Base-by-base conservation (phyloP, 2,113 vertebrate genomes). In the Gallinago jamesoni region DNA sequence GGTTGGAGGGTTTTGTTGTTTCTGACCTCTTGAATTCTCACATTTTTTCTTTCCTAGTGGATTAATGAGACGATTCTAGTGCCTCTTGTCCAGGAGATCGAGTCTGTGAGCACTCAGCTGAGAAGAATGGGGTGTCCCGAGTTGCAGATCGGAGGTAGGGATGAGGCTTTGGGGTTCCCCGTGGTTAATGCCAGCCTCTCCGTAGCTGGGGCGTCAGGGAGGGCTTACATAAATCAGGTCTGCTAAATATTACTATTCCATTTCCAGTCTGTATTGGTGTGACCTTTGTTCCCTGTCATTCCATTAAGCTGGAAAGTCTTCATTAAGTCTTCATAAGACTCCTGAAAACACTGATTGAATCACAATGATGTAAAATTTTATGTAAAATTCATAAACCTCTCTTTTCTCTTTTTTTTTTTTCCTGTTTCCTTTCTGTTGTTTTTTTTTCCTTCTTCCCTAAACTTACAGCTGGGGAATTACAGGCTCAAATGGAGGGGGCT, bases 31-130 rank as follows among this genome's bases (percentile, higher is more conserved):
- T 41, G 35, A 43, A 10, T 80, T 73, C 72, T 14, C 20, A 8
- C 43, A 3, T 43, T 69, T 72, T 86, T 77, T 21, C 37, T 37
- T 62, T 73, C 30, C 12, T 77, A 99, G 99, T 99, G 99, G 99
- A 99, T 99, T 84, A 99, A 98, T 79, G 99, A 99, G 96, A 99
- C 99, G 8, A 99, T 99, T 88, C 97, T 99, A 89, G 99, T 99
- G 89, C 98, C 98, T 0, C 97, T 99, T 73, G 99, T 99, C 33
- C 99, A 98, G 39, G 99, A 99, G 98, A 98, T 98, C 0, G 99
- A 99, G 25, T 98, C 98, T 7, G 98, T 99, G 90, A 99, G 99
- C 98, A 98, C 98, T 11, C 98, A 99, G 91, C 98, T 99, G 92
- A 98, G 99, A 75, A 98, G 99, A 81, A 99, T 99, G 98, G 99